Conservation (phyloP, 1,140 invertebrate genomes). For the Cephus cinctus region DNA sequence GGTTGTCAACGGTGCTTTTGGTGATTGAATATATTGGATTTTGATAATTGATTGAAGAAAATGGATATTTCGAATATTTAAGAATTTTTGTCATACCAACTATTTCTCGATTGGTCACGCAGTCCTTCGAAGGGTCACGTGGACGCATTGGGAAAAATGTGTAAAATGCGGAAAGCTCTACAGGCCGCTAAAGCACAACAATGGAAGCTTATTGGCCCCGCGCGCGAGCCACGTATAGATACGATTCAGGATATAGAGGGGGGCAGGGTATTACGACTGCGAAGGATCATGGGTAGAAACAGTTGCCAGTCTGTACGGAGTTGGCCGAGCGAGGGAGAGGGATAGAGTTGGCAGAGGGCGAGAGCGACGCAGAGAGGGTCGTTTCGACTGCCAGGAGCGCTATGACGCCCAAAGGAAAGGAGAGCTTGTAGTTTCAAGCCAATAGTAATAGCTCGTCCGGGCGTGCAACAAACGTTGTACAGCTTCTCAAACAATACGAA, state of each 20-base stretch:
- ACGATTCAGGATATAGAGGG: no score
- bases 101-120: no score
- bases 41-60: no score
- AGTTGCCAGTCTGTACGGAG: conserved; percentile 12
- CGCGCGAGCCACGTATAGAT: no score
- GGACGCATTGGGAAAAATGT: not conserved
- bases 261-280: no score
- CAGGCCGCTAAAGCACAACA: conserved; percentile 15
- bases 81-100: no score
- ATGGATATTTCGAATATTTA: no score
- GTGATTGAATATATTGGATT: no score
- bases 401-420: not conserved
- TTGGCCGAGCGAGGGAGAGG: conserved; percentile 11
- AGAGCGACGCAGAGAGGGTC: conserved; percentile 3
- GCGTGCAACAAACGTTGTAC: conserved; percentile 50
- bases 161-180: conserved; percentile 13
- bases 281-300: conserved; percentile 1
- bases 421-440: conserved; percentile 26
- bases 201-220: conserved; percentile 19
- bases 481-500: conserved; percentile 51
- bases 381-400: conserved; percentile 1
- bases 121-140: not conserved
- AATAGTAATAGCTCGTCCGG: conserved; percentile 46
- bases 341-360: conserved; percentile 4
- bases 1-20: no score